Evolutionary conservation across 2,888 invertebrate species (phyloP), one percentile per base, ranked within the genome.

Genomic region (Nomada hirtipes): DNA sequence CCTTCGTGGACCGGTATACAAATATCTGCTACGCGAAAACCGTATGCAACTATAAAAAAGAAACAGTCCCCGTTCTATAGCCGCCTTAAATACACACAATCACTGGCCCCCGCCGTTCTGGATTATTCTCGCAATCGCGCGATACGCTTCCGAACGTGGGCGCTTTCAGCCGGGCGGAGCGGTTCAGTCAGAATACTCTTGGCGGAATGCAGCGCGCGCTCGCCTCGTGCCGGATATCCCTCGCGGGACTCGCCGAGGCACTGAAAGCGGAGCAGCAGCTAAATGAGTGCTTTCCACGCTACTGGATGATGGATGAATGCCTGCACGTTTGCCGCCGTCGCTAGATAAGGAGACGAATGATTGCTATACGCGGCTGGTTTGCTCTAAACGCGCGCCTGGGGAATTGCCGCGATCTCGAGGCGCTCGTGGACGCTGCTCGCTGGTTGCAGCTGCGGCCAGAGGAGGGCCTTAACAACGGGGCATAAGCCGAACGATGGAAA

Each of bases 281-380:
- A 88, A 89, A 87, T 87, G 89, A 88, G 88, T 88, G 90, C 89
- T 91, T 89, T 91, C 90, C 89, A 87, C 89, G 91, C 90, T 90
- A 88, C 90, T 84, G 89, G 89, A 91, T 91, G 91, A 91, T 90
- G 90, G 90, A 91, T 91, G 90, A 91, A 88, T 89, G 84, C 86
- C 86, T 87, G 82, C 88, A 79, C 86, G 84, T 86, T 85, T 52
- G 83, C 86, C 80, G 86, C 85, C 88, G 87, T 86, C 88, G 85
- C 87, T 90, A 90, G 91, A 91, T 91, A 91, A 90, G 89, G 86
- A 88, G 79, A 82, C 87, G 87, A 89, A 87, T 80, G 89, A 88
- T 88, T 78, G 84, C 86, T 87, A 87, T 86, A 89, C 86, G 82
- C 76, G 86, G 76, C 77, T 68, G 86, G 84, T 86, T 89, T 84